These are phyloP conservation scores for Sparus aurata DNA, from an alignment of 2,797 vertebrate genomes.

Conservation along the genomic window DNA sequence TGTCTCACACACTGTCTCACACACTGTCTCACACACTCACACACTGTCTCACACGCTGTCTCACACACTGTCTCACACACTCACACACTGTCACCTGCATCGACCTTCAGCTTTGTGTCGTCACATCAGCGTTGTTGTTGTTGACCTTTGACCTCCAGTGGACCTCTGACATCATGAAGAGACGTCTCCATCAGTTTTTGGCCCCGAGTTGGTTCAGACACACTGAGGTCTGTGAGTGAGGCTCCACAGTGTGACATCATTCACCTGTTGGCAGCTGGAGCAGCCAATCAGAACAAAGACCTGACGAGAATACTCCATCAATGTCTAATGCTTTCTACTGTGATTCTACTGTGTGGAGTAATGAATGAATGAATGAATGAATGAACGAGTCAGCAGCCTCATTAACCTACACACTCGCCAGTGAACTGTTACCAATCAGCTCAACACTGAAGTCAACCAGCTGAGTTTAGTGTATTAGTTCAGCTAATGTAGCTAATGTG, in stretches of 20 bases:
- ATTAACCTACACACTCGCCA: neutral
- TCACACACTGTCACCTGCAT: too few relatives aligned
- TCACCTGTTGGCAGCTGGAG: neutral
- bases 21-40: too few relatives aligned
- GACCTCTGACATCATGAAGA: neutral
- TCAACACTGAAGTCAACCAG: neutral
- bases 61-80: too few relatives aligned
- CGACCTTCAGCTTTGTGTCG: neutral
- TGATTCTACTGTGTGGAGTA: slow-evolving; percentile 1
- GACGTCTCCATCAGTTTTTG: slow-evolving; percentile 1
- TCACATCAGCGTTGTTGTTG: slow-evolving; percentile 1
- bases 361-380: neutral
- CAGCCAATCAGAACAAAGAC: slow-evolving; percentile 50
- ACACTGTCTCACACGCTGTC: too few relatives aligned
- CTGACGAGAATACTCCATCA: too few relatives aligned
- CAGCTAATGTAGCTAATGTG: neutral
- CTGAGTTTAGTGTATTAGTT: neutral
- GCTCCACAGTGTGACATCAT: neutral
- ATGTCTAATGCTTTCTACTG: neutral
- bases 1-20: too few relatives aligned
- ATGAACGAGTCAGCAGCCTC: too few relatives aligned
- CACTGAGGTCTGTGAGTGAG: neutral
- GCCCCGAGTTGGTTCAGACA: slow-evolving; percentile 16
- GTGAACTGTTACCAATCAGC: neutral
- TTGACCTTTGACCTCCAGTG: slow-evolving; percentile 12